Evolutionary conservation across 2,888 invertebrate species (phyloP).

Genomic region (Chymomyza procnemis): DNA sequence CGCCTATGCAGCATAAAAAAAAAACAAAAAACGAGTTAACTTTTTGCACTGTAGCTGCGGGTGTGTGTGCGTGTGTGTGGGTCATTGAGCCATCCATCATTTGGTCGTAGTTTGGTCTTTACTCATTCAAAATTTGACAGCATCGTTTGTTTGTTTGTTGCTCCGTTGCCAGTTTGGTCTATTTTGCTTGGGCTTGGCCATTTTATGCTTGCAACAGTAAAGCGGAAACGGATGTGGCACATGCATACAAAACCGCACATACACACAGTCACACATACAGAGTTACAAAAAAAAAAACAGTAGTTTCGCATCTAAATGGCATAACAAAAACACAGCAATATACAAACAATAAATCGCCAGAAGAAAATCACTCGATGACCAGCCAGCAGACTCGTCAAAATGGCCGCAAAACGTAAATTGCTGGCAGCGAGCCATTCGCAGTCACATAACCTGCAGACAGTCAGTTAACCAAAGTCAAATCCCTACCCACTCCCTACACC

Average conservation of each 20-base stretch:
- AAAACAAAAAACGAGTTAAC: conserved; percentile 36
- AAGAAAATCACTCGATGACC: conserved; percentile 6
- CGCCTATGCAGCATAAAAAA: conserved; percentile 8
- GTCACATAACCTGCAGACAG: neutral
- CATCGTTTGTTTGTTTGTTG: conserved; percentile 64
- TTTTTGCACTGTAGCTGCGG: conserved; percentile 11
- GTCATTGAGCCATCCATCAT: conserved; percentile 64
- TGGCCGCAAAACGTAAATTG: conserved; percentile 36
- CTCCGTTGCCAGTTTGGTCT: neutral
- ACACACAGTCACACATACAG: conserved; percentile 36
- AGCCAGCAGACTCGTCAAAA: conserved; percentile 1
- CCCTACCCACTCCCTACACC: neutral
- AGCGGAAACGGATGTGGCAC: conserved; percentile 64
- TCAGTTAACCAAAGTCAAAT: neutral
- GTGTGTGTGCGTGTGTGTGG: conserved; percentile 27
- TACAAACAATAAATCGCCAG: conserved; percentile 39
- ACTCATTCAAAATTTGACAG: conserved; percentile 74
- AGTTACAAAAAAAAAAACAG: neutral
- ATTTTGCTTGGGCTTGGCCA: conserved; percentile 29
- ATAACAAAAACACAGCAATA: conserved; percentile 31
- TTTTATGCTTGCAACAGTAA: conserved; percentile 29
- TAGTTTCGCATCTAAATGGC: conserved; percentile 33
- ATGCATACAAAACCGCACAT: conserved; percentile 49
- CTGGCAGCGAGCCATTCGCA: conserved; percentile 37
- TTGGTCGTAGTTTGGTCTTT: conserved; percentile 66